Evolutionary conservation across 1,140 invertebrate species (phyloP), one percentile per base, ranked within the genome.

Genomic region (Brachionus calyciflorus): DNA sequence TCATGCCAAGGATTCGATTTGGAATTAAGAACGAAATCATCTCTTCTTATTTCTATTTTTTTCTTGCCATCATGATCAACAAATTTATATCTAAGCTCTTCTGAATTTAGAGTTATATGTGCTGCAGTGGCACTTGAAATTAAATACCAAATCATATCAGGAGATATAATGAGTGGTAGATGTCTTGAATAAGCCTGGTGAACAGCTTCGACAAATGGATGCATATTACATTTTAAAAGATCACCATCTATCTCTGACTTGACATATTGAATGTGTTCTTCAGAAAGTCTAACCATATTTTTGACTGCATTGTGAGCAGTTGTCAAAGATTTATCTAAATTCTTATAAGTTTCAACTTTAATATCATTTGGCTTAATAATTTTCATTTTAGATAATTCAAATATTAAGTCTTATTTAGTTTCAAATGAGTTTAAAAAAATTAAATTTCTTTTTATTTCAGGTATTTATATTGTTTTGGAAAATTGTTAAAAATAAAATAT

Each of bases 161-260:
- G 69, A 5, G 46, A 37, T 10, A 73, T 73, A 40, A 49, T 73
- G n/a, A 73, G 10, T 26, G 69, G 69, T 12, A 73, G 37, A 24
- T 73, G 69, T 49, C 21, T 21, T 1, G 69, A 49, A 49, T 73
- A 73, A 19, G 69, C 69, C 10, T n/a, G 2, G 10, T 51, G 49
- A 30, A 73, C 46, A n/a, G 69, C 69, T 46, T 73, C 5, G 10
- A 73, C 69, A 73, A 73, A 73, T 12, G 69, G 69, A 30, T 73
- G 69, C 44, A 51, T 30, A 3, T 2, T 9, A 12, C 44, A 51
- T 73, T 33, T 30, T 10, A 73, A 12, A 3, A 73, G 12, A 14
- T 30, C 17, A 10, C 37, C 46, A 51, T 73, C 49, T 14, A 37
- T 7, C 30, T 73, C 69, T 10, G 69, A 49, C 49, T 55, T 55